Percentiles rank a stretch among this genome's conserved stretches.
These are phyloP conservation scores for Drosophila micromelanica DNA, from an alignment of 1,140 invertebrate species.

Conservation along the genomic window DNA sequence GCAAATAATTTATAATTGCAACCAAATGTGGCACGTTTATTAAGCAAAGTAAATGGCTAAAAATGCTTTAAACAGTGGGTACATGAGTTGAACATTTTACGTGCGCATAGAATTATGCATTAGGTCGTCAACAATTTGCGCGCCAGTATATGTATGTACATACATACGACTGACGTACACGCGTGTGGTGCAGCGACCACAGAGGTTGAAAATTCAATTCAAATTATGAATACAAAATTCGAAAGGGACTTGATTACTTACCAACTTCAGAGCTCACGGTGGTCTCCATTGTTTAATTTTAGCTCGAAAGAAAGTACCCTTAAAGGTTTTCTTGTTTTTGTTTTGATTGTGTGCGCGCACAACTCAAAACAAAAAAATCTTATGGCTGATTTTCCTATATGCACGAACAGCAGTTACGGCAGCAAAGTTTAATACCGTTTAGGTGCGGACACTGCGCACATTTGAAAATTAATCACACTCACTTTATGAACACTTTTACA, in stretches of 20 bases:
- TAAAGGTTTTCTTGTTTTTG: neutral
- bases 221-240: slow-evolving; percentile 51
- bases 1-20: slow-evolving; percentile 12
- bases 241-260: slow-evolving; percentile 28
- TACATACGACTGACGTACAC: slow-evolving; percentile 55
- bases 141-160: slow-evolving; percentile 54
- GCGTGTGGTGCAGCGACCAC: slow-evolving; percentile 49
- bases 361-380: slow-evolving; percentile 47
- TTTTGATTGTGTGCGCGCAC: slow-evolving; percentile 31
- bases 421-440: slow-evolving; percentile 17
- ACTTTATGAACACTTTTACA: neutral
- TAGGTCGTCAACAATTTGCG: slow-evolving; percentile 53
- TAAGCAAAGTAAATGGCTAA: neutral
- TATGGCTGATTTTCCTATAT: slow-evolving; percentile 32
- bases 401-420: slow-evolving; percentile 34
- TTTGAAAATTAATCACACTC: slow-evolving; percentile 2
- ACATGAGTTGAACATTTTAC: no score
- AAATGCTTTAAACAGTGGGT: neutral
- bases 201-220: slow-evolving; percentile 80
- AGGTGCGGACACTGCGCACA: slow-evolving; percentile 18
- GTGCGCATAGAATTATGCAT: no score
- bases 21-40: neutral
- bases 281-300: slow-evolving; percentile 47
- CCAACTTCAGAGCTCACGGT: slow-evolving; percentile 44
- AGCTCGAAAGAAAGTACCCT: neutral